phyloP scores from a whole-genome alignment of 2,113 vertebrate species.

The Melanocharis versteri region DNA sequence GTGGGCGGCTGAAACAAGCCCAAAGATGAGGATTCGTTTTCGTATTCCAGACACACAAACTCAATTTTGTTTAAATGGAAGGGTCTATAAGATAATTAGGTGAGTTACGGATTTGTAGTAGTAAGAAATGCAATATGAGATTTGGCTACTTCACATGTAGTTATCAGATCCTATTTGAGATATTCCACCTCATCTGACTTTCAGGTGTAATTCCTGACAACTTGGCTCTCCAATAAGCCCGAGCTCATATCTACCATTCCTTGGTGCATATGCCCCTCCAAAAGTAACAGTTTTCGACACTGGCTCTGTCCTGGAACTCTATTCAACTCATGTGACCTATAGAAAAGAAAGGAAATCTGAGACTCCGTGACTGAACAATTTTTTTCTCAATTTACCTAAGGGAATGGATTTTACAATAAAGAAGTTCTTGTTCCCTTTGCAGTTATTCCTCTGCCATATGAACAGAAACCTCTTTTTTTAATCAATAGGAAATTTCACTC shows the following conservation, averaged over 20 bases:
- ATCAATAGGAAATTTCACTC: neutral
- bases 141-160: rapidly evolving
- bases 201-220: neutral
- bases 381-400: neutral
- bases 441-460: neutral
- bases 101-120: neutral
- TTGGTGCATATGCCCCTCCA: neutral
- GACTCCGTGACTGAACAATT: neutral
- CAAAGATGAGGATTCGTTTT: neutral
- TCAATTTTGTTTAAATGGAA: neutral
- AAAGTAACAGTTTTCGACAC: neutral
- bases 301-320: neutral
- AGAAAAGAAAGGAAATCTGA: neutral
- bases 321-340: neutral
- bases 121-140: neutral
- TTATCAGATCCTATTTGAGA: neutral
- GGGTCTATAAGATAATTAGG: neutral
- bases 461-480: neutral
- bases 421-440: neutral
- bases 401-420: neutral
- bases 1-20: neutral
- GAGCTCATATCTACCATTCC: neutral
- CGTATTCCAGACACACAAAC: neutral
- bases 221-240: neutral
- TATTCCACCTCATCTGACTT: neutral